Percentiles rank a stretch among this genome's conserved stretches.
phyloP scores from a whole-genome alignment of 23 tunicate species.

The Phallusia fumigata region DNA sequence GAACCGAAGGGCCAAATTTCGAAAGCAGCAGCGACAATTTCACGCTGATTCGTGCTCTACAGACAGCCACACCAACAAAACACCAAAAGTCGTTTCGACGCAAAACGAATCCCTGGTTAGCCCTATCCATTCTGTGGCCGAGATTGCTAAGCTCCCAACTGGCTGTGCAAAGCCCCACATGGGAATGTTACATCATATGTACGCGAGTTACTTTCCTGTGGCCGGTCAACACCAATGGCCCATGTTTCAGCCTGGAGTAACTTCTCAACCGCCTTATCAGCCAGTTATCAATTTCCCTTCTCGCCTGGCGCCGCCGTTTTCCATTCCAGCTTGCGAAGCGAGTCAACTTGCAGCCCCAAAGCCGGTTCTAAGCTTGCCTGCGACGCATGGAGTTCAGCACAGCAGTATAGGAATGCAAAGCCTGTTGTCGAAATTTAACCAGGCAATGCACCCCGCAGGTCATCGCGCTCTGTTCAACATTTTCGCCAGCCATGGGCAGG shows the following conservation, averaged over 20 bases:
- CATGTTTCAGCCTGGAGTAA: neutral
- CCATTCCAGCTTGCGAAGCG: neutral
- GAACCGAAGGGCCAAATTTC: constrained; percentile 64
- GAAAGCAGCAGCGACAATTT: constrained; percentile 45
- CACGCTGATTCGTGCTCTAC: neutral
- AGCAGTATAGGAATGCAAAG: neutral
- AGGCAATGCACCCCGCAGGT: neutral
- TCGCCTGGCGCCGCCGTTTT: neutral
- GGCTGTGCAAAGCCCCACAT: neutral
- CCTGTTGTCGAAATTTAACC: neutral
- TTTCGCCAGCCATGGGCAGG: neutral
- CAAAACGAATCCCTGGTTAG: neutral
- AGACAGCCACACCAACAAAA: neutral
- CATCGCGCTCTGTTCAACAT: neutral
- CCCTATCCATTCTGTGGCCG: neutral
- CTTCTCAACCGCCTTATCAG: neutral
- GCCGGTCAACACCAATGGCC: neutral
- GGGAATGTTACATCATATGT: neutral
- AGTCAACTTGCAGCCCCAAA: no score
- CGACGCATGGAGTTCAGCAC: neutral
- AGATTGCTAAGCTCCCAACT: no score
- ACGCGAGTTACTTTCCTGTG: neutral
- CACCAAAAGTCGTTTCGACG: neutral
- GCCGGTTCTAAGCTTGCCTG: no score
- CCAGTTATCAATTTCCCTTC: neutral